Conservation (phyloP, 2,797 vertebrate species). For the Pangasius mekongensis region DNA sequence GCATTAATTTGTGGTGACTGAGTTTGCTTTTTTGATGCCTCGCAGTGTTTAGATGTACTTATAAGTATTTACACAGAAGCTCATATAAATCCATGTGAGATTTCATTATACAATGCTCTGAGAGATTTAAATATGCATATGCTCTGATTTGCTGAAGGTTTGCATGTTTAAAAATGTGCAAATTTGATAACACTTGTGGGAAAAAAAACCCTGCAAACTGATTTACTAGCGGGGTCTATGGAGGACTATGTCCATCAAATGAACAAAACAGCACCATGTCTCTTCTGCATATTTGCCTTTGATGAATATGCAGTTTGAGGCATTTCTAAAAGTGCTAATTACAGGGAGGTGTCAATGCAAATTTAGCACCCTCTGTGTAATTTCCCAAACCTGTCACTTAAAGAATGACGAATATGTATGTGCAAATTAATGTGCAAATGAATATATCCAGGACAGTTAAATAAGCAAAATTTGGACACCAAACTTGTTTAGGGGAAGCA, state of each 20-base stretch:
- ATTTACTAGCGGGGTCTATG: not conserved
- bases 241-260: not conserved
- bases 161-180: not conserved
- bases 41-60: not conserved
- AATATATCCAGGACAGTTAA: not conserved
- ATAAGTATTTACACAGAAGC: not conserved
- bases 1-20: not conserved
- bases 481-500: not conserved
- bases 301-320: not conserved
- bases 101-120: not conserved
- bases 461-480: too few relatives aligned
- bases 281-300: not conserved
- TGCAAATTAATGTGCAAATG: not conserved
- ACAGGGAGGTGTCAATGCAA: not conserved
- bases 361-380: not conserved
- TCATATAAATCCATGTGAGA: not conserved
- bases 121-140: not conserved
- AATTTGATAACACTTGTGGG: not conserved
- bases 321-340: slow-evolving; percentile 1
- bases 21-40: not conserved
- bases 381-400: not conserved
- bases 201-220: not conserved
- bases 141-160: not conserved
- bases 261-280: not conserved
- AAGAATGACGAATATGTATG: not conserved